A percentile compares a stretch with the other conserved stretches of the same genome.
phyloP scores from a whole-genome alignment of 2,113 vertebrate genomes.

The Condylura cristata region DNA sequence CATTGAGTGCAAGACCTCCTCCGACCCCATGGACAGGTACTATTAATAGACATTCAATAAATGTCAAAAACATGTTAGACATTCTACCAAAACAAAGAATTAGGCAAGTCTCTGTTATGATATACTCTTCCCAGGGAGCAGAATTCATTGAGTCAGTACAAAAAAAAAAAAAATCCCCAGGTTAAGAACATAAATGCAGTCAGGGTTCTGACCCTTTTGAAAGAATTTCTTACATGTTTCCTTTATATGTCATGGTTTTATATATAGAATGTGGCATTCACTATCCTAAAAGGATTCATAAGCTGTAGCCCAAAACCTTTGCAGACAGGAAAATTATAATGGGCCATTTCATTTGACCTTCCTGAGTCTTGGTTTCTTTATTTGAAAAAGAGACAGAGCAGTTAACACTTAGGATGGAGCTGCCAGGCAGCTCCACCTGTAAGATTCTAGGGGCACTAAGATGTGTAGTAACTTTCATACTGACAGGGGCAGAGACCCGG shows the following conservation, averaged over 20 bases:
- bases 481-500: too few species aligned
- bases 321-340: conserved; percentile 57
- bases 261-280: conserved; percentile 69
- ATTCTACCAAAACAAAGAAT: conserved; percentile 69
- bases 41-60: conserved; percentile 76
- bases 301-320: conserved; percentile 36
- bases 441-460: not conserved
- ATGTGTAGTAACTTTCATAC: not conserved
- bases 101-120: conserved; percentile 49
- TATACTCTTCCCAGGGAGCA: conserved; percentile 42
- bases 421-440: not conserved
- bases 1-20: not conserved
- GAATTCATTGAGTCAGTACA: conserved; percentile 47
- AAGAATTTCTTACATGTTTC: conserved; percentile 68
- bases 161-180: not conserved
- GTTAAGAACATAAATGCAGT: conserved; percentile 61
- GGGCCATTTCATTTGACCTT: conserved; percentile 51
- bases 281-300: conserved; percentile 55
- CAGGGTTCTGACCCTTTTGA: conserved; percentile 65
- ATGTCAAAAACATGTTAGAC: conserved; percentile 25
- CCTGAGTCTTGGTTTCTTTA: conserved; percentile 40
- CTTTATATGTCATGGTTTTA: conserved; percentile 66
- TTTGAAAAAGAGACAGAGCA: conserved; percentile 43
- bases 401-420: not conserved
- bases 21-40: not conserved